These are phyloP conservation scores for Natator depressus DNA, from an alignment of 2,113 vertebrate species.

Conservation along the genomic window DNA sequence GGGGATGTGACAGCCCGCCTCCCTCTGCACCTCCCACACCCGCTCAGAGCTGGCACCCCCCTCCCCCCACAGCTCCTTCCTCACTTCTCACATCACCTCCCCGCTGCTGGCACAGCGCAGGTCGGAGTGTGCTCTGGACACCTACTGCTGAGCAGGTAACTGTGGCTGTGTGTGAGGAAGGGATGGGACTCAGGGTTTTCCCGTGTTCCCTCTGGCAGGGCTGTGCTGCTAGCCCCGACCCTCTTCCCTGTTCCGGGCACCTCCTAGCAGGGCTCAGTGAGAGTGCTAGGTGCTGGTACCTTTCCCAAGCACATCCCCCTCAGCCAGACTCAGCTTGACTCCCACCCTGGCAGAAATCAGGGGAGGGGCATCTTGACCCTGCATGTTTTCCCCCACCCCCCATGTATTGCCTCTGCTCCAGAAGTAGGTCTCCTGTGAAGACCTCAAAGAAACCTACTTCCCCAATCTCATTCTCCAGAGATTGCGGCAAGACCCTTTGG, in stretches of 20 bases:
- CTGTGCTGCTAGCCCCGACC: not conserved
- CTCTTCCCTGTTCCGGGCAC: not conserved
- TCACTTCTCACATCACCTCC: not conserved
- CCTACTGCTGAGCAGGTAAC: not conserved
- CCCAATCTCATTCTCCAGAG: not conserved
- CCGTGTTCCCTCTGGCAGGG: not conserved
- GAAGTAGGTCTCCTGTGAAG: not conserved
- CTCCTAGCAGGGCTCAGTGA: not conserved
- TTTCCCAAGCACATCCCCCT: not conserved
- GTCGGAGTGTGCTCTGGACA: not conserved
- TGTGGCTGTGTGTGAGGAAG: not conserved
- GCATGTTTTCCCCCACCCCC: not conserved
- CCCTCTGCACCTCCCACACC: not conserved
- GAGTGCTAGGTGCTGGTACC: not conserved
- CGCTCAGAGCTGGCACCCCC: not conserved
- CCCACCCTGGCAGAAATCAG: not conserved
- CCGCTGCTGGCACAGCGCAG: not conserved
- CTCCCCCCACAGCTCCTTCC: not conserved
- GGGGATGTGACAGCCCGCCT: not conserved
- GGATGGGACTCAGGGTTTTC: not conserved
- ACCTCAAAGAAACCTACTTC: not conserved
- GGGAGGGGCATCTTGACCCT: too few relatives aligned
- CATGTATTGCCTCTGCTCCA: not conserved
- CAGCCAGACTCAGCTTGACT: not conserved
- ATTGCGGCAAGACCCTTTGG: not conserved